Evolutionary conservation across 2,113 vertebrate species (phyloP).

Genomic region (zebrafish (Danio rerio)): DNA sequence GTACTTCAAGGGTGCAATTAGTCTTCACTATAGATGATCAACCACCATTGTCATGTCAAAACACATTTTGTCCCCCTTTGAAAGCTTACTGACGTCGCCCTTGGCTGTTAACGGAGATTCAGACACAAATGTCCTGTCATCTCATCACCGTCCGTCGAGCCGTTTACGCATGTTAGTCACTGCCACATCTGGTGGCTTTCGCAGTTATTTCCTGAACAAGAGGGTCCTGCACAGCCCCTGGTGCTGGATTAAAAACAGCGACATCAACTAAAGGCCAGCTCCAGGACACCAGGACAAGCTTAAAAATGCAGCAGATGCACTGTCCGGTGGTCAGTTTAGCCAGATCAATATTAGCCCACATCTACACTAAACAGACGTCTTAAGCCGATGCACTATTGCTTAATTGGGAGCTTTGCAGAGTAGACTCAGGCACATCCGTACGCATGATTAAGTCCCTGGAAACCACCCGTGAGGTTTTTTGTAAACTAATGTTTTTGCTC

Average conservation of each 20-base stretch:
- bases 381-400: conserved; percentile 78
- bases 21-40: conserved; percentile 51
- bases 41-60: conserved; percentile 72
- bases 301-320: conserved; percentile 78
- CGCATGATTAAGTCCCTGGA: conserved; percentile 75
- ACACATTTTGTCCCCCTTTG: conserved; percentile 76
- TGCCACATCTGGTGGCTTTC: conserved; percentile 76
- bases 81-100: conserved; percentile 60
- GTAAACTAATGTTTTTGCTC: conserved; percentile 70
- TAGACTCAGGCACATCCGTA: conserved; percentile 69
- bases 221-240: conserved; percentile 55
- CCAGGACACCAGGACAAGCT: conserved; percentile 72
- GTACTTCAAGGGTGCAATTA: conserved; percentile 74
- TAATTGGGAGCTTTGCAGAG: conserved; percentile 84
- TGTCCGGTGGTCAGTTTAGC: conserved; percentile 76
- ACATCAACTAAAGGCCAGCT: conserved; percentile 61
- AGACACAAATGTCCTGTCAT: conserved; percentile 30
- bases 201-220: conserved; percentile 51
- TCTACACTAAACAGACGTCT: conserved; percentile 78
- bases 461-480: conserved; percentile 65
- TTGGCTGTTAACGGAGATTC: conserved; percentile 48
- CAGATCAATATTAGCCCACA: conserved; percentile 77
- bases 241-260: conserved; percentile 71
- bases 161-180: conserved; percentile 79
- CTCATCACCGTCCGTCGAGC: conserved; percentile 69